Conservation (phyloP, 2,797 vertebrate species). For the Platyrinchus mystaceus region DNA sequence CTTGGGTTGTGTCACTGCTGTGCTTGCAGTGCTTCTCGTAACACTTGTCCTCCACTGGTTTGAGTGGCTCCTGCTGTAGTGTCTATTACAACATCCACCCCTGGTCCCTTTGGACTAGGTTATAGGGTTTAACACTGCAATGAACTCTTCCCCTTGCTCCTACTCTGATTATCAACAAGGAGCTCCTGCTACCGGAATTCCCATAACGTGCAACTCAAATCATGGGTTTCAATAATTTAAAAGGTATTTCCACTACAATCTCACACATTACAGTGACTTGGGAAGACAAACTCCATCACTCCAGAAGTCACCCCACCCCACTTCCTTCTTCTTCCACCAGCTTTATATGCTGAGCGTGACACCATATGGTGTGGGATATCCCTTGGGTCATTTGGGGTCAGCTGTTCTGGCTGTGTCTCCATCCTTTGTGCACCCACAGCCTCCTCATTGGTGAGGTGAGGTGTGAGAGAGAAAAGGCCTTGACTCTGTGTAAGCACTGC, state of each 20-base stretch:
- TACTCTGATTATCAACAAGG: neutral
- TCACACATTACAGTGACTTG: accelerated
- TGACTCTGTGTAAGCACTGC: neutral
- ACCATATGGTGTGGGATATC: neutral
- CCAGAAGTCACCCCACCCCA: accelerated
- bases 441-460: neutral
- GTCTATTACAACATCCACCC: neutral
- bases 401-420: neutral
- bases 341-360: neutral
- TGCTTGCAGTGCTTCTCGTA: neutral
- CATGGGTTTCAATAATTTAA: neutral
- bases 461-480: neutral
- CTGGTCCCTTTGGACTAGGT: neutral
- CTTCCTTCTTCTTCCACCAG: neutral
- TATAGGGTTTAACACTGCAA: neutral
- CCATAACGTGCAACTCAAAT: neutral
- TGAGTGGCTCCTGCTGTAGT: neutral
- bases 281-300: neutral
- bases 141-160: neutral
- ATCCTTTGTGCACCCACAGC: no score
- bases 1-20: neutral
- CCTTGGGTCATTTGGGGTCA: neutral
- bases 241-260: neutral
- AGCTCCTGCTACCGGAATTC: neutral
- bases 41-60: neutral